Base-by-base conservation (phyloP, 1,140 invertebrate genomes). In the Parasteatoda tepidariorum region DNA sequence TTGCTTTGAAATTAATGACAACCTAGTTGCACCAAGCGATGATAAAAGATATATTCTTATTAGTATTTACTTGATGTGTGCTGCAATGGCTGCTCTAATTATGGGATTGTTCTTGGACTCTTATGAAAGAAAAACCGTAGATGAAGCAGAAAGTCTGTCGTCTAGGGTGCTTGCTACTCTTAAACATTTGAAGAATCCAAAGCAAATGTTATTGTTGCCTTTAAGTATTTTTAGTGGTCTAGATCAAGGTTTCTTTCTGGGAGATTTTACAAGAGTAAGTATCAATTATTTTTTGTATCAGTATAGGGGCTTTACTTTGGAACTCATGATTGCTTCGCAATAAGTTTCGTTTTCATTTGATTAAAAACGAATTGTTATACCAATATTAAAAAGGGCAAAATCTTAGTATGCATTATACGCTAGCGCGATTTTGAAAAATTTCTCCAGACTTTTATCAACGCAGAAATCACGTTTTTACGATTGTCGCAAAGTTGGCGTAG, bases 211-310 rank as follows among this genome's bases (percentile, higher is more conserved):
- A 3, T 91, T 99, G 9, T 97, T 98, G 86, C 96, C 97, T 0
- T 93, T 99, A 78, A 99, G 97, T 0, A 90, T 99, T 38, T 99
- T 96, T 93, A 98, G 97, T 86, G 97, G 97, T 62, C 94, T 99
- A 92, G 97, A 99, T 88, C 97, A 99, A 88, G 96, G 96, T 0
- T 98, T 98, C 90, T 95, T 98, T 82, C 94, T 94, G 13, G 96
- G 96, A 55, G 96, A 98, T 86, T 99, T 95, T 88, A 98, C 97
- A 7, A 95, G 95, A 91, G 95, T 96, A 91, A 91, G 54, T 61
- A 34, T 7, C 22, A 13, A 15, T 62, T 3, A 57, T 15, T 22
- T 57, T 13, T 57, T 57, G 18, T n/a, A n/a, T n/a, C n/a, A n/a
- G n/a, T n/a, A n/a, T n/a, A n/a, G n/a, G n/a, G n/a, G n/a, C n/a